Evolutionary conservation across 2,888 invertebrate genomes (phyloP).

Genomic region (Nomada fabriciana): DNA sequence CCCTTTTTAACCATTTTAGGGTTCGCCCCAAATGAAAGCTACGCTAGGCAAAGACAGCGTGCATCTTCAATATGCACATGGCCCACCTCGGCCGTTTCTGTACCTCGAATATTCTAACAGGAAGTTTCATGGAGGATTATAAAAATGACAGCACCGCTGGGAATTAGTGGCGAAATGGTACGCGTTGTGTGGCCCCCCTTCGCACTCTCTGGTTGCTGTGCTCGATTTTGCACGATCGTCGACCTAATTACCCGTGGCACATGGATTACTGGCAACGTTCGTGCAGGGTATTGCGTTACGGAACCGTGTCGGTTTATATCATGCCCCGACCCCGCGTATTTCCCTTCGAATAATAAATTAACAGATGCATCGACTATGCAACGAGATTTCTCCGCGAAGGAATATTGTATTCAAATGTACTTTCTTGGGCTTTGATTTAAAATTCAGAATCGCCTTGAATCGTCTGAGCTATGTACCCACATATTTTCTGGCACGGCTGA

Average conservation of each 20-base stretch:
- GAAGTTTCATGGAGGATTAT: constrained; percentile 8
- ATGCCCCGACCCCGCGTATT: neutral
- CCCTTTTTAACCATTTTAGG: too few species aligned
- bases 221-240: constrained; percentile 21
- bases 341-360: neutral
- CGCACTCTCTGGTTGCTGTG: neutral
- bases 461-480: too few species aligned
- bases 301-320: constrained; percentile 4
- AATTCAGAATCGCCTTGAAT: too few species aligned
- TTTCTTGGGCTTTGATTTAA: too few species aligned
- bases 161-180: neutral
- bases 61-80: too few species aligned
- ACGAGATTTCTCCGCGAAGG: too few species aligned
- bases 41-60: too few species aligned
- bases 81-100: too few species aligned
- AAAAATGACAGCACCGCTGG: neutral
- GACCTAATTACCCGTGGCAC: constrained; percentile 37
- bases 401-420: too few species aligned
- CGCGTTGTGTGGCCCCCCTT: neutral
- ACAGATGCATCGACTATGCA: neutral
- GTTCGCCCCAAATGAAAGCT: too few species aligned
- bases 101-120: too few species aligned
- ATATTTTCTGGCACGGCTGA: too few species aligned
- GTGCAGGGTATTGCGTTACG: constrained; percentile 13
- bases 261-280: constrained; percentile 11